Evolutionary conservation across 1,140 invertebrate genomes (phyloP), one percentile per base, ranked within the genome.

Genomic region (Cryptotermes secundus): DNA sequence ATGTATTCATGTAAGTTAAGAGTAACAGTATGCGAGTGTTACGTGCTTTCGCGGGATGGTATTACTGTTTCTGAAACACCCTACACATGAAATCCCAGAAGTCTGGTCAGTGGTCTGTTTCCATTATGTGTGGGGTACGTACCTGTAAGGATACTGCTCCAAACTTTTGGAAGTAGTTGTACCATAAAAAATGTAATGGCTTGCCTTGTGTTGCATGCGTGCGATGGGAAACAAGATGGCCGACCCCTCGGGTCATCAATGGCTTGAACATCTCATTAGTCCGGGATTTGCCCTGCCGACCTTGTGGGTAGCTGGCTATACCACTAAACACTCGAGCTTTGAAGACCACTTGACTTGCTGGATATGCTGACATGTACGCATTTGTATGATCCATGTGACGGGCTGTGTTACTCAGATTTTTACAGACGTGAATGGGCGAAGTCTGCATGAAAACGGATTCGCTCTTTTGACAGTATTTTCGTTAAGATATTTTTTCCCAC

Each of bases 221-320:
- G 59, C 59, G 59, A 72, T 72, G 59, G 59, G 59, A 72, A 72
- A 31, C 59, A 72, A 72, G 59, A 72, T 72, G 59, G 59, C 59
- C 59, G 59, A 26, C 59, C 59, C 59, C 59, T 72, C 59, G 14
- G n/a, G 59, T 72, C 59, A 72, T 72, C 59, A 72, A 72, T 72
- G 59, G 59, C 59, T 72, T 72, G 59, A 72, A 72, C 59, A 72
- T 72, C 59, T 72, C 59, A 72, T 72, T 72, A 72, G 59, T 72
- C 59, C 59, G 59, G 59, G 59, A 72, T 72, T 31, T 72, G 14
- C 59, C 59, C 59, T 31, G 59, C 26, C 26, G 59, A 72, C 59
- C 59, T 72, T 72, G 59, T 72, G 59, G 59, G 59, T 72, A 72
- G 59, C 26, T 31, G 26, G 59, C 26, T 31, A 72, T 59, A 49